Evolutionary conservation across 2,888 invertebrate species (phyloP).

Genomic region (Acleris literana): DNA sequence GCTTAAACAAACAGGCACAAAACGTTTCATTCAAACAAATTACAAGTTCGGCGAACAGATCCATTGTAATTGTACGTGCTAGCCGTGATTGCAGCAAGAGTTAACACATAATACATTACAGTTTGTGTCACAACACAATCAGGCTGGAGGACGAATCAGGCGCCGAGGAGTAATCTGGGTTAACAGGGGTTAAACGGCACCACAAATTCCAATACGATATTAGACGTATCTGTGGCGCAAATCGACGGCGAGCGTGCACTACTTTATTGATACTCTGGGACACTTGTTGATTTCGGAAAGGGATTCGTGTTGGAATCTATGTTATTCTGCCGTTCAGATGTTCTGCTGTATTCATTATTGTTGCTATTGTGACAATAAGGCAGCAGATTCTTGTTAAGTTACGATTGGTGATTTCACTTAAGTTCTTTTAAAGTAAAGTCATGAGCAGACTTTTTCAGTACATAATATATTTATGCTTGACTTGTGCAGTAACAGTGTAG

Average conservation of each 20-base stretch:
- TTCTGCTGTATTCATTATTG: neutral
- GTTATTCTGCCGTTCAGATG: neutral
- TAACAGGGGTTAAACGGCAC: conserved; percentile 89
- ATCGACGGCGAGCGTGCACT: conserved; percentile 68
- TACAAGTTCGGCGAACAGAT: conserved; percentile 74
- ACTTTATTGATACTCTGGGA: conserved; percentile 60
- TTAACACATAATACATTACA: conserved; percentile 84
- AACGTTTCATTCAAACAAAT: conserved; percentile 65
- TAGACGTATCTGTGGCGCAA: conserved; percentile 84
- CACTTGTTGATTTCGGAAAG: conserved; percentile 40
- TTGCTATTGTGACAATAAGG: too few species aligned
- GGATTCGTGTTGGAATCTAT: neutral
- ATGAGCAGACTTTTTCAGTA: too few species aligned
- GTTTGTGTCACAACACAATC: conserved; percentile 84
- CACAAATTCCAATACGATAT: conserved; percentile 87
- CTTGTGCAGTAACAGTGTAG: neutral
- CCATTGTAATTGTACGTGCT: conserved; percentile 77
- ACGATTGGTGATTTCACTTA: too few species aligned
- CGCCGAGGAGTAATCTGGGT: conserved; percentile 87
- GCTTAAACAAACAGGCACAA: conserved; percentile 39
- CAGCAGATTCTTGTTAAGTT: too few species aligned
- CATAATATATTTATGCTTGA: too few species aligned
- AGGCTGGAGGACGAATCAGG: conserved; percentile 83
- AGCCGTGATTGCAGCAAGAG: conserved; percentile 82
- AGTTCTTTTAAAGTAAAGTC: too few species aligned